Percentiles rank a stretch among this genome's conserved stretches.
These are phyloP conservation scores for Sisor rabdophorus DNA, from an alignment of 2,113 vertebrate species.

Conservation along the genomic window DNA sequence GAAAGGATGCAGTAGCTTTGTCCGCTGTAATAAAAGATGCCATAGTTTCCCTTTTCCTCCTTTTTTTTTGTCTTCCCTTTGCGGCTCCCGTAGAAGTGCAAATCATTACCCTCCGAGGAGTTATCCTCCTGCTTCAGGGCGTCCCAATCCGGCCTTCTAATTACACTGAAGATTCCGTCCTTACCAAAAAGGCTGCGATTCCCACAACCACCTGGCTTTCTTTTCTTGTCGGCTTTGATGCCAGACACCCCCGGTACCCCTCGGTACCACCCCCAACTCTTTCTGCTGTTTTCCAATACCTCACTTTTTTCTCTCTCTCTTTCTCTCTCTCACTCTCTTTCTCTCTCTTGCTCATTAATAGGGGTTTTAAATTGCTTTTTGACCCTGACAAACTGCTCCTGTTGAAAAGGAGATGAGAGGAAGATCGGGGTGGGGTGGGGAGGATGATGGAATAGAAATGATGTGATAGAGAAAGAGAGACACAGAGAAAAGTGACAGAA, in stretches of 20 bases:
- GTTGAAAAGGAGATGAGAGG: constrained; percentile 76
- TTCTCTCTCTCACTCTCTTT: constrained; percentile 13
- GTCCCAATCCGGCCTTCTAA: constrained; percentile 63
- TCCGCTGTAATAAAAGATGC: constrained; percentile 75
- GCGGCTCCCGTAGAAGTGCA: constrained; percentile 78
- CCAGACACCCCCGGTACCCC: constrained; percentile 65
- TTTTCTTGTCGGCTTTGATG: constrained; percentile 75
- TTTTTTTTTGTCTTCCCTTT: constrained; percentile 66
- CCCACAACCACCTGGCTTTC: constrained; percentile 75
- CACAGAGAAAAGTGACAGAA: constrained; percentile 2
- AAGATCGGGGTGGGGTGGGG: constrained; percentile 43
- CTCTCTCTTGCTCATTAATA: constrained; percentile 66
- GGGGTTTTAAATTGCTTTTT: constrained; percentile 85
- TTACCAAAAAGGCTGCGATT: constrained; percentile 53
- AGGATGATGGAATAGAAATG: constrained; percentile 52
- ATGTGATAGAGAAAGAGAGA: constrained; percentile 25
- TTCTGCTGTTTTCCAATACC: constrained; percentile 59
- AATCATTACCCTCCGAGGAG: constrained; percentile 72
- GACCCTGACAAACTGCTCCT: constrained; percentile 76
- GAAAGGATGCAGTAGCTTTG: constrained; percentile 76
- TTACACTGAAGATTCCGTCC: constrained; percentile 48
- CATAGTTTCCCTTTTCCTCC: constrained; percentile 77
- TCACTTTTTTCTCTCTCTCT: constrained; percentile 49
- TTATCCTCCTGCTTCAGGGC: constrained; percentile 68
- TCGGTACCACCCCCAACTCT: constrained; percentile 62